Base-by-base conservation (phyloP, 2,113 vertebrate species). In the Chiloscyllium plagiosum region DNA sequence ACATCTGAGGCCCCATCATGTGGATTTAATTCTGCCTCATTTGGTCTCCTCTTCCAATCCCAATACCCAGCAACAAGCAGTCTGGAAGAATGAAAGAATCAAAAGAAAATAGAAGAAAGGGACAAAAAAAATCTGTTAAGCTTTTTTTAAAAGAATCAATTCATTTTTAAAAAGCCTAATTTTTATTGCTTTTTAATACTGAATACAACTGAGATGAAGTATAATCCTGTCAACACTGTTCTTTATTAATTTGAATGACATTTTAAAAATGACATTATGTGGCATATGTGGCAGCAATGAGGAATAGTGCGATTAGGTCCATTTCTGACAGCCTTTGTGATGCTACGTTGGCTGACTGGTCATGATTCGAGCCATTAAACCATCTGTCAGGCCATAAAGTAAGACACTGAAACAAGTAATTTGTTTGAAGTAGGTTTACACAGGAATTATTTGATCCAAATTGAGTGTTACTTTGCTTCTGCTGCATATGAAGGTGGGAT, bases 321-420 rank as follows among this genome's bases (percentile, higher is more conserved):
- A 95, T 95, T 95, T 52, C 94, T 95, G 94, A 95, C 69, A 95
- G 47, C 68, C 93, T 95, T 72, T 29, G 22, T 50, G 69, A 42
- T 95, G 69, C 68, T 95, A 95, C 42, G 26, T 95, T 95, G 69
- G 50, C 42, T 70, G 94, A 76, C 94, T 95, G 94, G 94, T 42
- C 94, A 5, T 52, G 94, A 95, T 72, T 95, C 47, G 68, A 68
- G 42, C 42, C 94, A 95, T 95, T 95, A 95, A 95, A 42, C 94
- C 37, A n/a, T 47, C 68, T 95, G 94, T 95, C 94, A 95, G 68
- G 68, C 69, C 94, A 95, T 68, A 95, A 72, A 95, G 94, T 76
- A 68, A 72, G 94, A 70, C 42, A 13, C 69, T 95, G 94, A 95
- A 95, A 52, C 72, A 76, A 52, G 69, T 76, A 50, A 52, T 13